These are phyloP conservation scores for Caligus rogercresseyi DNA, from an alignment of 1,140 invertebrate genomes.

Conservation along the genomic window DNA sequence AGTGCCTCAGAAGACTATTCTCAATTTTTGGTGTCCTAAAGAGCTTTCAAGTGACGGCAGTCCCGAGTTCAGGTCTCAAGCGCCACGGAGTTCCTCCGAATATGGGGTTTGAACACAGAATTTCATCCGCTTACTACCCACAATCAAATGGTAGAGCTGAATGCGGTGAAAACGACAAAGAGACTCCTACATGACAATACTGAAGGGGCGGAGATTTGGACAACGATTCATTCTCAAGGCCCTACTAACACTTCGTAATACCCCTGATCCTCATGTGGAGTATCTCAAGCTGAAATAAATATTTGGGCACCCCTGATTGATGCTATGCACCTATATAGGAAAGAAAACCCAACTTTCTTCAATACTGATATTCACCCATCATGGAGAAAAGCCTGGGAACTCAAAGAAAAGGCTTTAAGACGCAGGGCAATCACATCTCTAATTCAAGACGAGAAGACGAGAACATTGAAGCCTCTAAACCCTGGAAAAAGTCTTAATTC, in stretches of 20 bases:
- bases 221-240: constrained; percentile 2
- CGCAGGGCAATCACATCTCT: no score
- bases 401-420: background rate
- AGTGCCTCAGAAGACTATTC: background rate
- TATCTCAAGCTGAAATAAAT: constrained; percentile 6
- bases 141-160: constrained; percentile 12
- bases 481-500: no score
- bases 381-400: no score
- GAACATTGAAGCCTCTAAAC: no score
- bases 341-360: background rate
- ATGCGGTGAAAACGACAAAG: background rate
- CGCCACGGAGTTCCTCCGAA: background rate
- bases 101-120: background rate
- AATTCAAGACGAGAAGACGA: no score
- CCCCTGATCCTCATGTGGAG: background rate
- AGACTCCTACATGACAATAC: constrained; percentile 3
- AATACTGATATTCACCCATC: background rate
- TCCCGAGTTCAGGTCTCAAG: constrained; percentile 7
- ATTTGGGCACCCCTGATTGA: constrained; percentile 3
- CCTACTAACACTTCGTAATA: background rate
- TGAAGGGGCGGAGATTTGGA: background rate
- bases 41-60: no score
- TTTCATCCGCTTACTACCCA: background rate
- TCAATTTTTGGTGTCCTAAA: constrained; percentile 8
- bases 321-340: background rate